Percentiles rank a stretch among this genome's conserved stretches.
These are phyloP conservation scores for Leucoraja erinaceus DNA, from an alignment of 2,113 vertebrate genomes.

Conservation along the genomic window DNA sequence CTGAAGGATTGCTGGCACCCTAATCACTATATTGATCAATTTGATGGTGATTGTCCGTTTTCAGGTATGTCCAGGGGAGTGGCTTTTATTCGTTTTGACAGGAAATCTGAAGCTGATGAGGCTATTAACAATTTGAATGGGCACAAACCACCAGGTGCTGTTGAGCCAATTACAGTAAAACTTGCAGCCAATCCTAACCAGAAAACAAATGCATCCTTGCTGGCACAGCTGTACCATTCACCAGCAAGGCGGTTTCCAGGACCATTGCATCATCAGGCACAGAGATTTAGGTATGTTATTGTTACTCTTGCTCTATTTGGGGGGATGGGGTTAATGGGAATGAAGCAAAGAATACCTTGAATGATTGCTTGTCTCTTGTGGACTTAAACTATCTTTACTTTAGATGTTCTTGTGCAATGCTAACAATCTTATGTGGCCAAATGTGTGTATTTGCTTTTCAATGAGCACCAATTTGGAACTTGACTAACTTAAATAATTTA, in stretches of 20 bases:
- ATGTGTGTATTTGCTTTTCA: not conserved
- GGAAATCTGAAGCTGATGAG: conserved; percentile 89
- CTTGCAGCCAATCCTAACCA: conserved; percentile 96
- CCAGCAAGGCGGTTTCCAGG: conserved; percentile 87
- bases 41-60: conserved; percentile 48
- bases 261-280: conserved; percentile 91
- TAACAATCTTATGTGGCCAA: not conserved
- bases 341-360: not conserved
- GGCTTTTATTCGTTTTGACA: conserved; percentile 94
- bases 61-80: conserved; percentile 87
- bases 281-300: conserved; percentile 84
- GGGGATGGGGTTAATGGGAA: no score
- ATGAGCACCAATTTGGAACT: not conserved
- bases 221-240: conserved; percentile 90
- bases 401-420: not conserved
- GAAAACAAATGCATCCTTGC: conserved; percentile 86
- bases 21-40: not conserved
- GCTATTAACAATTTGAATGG: conserved; percentile 92
- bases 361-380: not conserved
- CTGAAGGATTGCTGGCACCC: not conserved
- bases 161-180: conserved; percentile 91
- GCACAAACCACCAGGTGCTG: conserved; percentile 83
- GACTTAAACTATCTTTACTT: not conserved
- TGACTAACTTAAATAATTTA: not conserved
- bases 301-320: not conserved